A percentile compares a stretch with the other conserved stretches of the same genome.
These are phyloP conservation scores for Catostomus latipinnis DNA, from an alignment of 2,797 vertebrate species.

Conservation along the genomic window DNA sequence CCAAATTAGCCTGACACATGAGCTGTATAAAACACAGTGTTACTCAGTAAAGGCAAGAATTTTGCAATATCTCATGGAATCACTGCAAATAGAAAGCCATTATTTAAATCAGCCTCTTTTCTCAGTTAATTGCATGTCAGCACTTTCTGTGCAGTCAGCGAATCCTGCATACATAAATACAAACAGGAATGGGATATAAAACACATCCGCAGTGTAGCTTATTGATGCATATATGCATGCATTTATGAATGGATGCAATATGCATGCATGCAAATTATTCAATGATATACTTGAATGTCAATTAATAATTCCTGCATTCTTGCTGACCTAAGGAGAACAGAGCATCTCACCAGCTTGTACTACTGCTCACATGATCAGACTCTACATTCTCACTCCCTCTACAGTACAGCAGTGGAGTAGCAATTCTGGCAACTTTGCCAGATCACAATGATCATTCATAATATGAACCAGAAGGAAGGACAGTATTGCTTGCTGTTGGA, in stretches of 20 bases:
- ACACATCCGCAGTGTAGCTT: slow-evolving; percentile 8
- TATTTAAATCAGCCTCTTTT: slow-evolving; percentile 28
- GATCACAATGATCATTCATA: slow-evolving; percentile 1
- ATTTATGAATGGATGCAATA: background rate
- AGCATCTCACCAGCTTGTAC: slow-evolving; percentile 1
- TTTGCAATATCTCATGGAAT: slow-evolving; percentile 3
- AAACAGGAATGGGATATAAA: slow-evolving; percentile 8
- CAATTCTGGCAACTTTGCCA: background rate
- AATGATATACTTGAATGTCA: slow-evolving; percentile 24
- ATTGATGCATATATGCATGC: slow-evolving; percentile 12
- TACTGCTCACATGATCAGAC: slow-evolving; percentile 14
- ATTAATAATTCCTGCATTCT: slow-evolving; percentile 19
- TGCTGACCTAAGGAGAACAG: slow-evolving; percentile 32
- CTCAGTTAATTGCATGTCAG: slow-evolving; percentile 30
- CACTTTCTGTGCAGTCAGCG: slow-evolving; percentile 26
- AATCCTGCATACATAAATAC: background rate
- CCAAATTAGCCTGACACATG: slow-evolving; percentile 28
- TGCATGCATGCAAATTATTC: slow-evolving; percentile 13
- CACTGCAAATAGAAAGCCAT: slow-evolving; percentile 18
- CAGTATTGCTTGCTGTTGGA: background rate
- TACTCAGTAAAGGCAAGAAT: slow-evolving; percentile 24
- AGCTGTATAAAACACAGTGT: slow-evolving; percentile 19
- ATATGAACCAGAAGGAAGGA: background rate
- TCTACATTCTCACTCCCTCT: slow-evolving; percentile 51
- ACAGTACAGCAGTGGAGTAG: slow-evolving; percentile 34